These are phyloP conservation scores for Spodoptera picta DNA, from an alignment of 2,888 invertebrate species.

Conservation along the genomic window DNA sequence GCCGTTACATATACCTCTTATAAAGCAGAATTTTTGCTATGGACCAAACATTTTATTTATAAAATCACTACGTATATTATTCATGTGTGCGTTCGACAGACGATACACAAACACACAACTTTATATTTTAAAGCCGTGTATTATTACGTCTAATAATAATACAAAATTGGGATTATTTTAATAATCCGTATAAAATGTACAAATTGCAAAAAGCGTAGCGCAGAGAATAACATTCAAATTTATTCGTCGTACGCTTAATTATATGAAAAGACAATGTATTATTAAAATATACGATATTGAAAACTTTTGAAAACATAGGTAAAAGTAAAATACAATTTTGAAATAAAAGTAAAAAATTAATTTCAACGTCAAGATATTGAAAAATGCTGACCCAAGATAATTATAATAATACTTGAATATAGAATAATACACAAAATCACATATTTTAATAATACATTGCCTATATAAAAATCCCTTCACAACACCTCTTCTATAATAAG, in stretches of 20 bases:
- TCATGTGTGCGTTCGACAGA: constrained; percentile 59
- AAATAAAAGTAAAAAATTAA: no score
- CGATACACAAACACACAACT: constrained; percentile 59
- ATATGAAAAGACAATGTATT: constrained; percentile 31
- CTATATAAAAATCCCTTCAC: constrained; percentile 26
- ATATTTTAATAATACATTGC: constrained; percentile 43
- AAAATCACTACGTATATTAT: constrained; percentile 56
- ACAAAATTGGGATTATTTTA: constrained; percentile 52
- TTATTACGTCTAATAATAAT: constrained; percentile 56
- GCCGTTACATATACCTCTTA: constrained; percentile 34
- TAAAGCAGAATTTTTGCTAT: constrained; percentile 49
- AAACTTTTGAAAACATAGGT: neutral
- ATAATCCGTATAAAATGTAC: constrained; percentile 60
- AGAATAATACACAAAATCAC: neutral
- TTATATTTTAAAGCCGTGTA: constrained; percentile 55
- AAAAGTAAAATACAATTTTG: neutral
- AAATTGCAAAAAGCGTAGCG: constrained; percentile 64
- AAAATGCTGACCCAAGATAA: no score
- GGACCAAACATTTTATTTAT: constrained; percentile 54
- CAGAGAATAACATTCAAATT: constrained; percentile 65
- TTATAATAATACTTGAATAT: neutral
- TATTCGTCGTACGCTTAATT: constrained; percentile 67
- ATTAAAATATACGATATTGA: constrained; percentile 21
- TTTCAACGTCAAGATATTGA: no score
- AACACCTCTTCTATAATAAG: constrained; percentile 21